Evolutionary conservation across 1,140 invertebrate species (phyloP).

Genomic region (Rhopalosiphum padi): DNA sequence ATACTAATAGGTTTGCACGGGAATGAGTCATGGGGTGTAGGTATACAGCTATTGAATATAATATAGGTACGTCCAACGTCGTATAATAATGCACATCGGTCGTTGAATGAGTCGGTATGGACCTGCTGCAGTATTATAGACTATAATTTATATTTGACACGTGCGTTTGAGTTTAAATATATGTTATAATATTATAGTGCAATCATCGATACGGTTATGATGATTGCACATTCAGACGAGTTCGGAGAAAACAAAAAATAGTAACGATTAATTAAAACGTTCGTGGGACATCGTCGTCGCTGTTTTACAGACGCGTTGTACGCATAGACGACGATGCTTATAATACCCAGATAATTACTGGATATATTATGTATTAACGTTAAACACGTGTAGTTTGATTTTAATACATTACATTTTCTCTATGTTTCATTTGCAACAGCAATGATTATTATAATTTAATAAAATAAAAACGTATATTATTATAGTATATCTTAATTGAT

Average conservation of each 20-base stretch:
- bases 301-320: background rate
- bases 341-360: background rate
- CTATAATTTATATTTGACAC: background rate
- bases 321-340: background rate
- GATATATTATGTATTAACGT: background rate
- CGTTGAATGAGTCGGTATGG: background rate
- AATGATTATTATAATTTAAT: background rate
- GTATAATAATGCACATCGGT: background rate
- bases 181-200: background rate
- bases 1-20: slow-evolving; percentile 13
- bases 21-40: slow-evolving; percentile 11
- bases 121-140: background rate
- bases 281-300: background rate
- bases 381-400: background rate
- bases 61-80: background rate
- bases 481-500: background rate
- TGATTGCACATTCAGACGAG: background rate
- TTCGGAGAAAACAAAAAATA: background rate
- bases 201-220: slow-evolving; percentile 10
- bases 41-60: background rate
- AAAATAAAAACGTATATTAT: background rate
- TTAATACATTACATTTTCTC: background rate
- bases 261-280: slow-evolving; percentile 2
- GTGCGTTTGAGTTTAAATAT: slow-evolving; percentile 4
- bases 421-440: background rate